Base-by-base conservation (phyloP, 2,888 invertebrate genomes). In the Limulus polyphemus region DNA sequence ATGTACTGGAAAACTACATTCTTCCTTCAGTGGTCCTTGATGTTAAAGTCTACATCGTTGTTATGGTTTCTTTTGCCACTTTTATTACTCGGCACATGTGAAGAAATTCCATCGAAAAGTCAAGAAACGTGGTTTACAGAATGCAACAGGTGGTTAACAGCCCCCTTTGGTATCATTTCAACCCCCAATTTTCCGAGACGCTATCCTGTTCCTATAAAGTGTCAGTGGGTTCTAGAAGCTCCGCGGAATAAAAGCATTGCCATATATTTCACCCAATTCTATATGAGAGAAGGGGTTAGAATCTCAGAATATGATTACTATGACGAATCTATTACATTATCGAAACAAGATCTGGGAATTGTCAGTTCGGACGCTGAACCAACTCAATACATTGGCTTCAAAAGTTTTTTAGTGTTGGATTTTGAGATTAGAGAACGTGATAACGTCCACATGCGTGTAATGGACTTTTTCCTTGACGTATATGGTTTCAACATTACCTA, bases 401-500 rank as follows among this genome's bases (percentile, higher is more conserved):
- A 73, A 58, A 86, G 86, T 59, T 90, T 85, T 69, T 78, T 92
- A 66, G 88, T 90, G 62, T 82, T 93, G 66, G 86, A 87, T 68
- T 83, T 93, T 71, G 79, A 81, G 54, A 80, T 91, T 71, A 81
- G 84, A 69, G 79, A 75, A 47, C 70, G 74, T 59, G 72, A 71
- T 16, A 75, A 76, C 61, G 86, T 88, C 48, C 90, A 93, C 77
- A 79, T 92, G 62, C 80, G 93, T 9, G 90, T 90, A 0, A 78
- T 90, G 67, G 83, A 87, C 73, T 84, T 86, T 61, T 81, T 92
- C 49, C 79, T 92, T 65, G 86, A 90, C 66, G 89, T 91, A 51
- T 91, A 87, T 74, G 93, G 93, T n/a, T 92, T 94, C 79, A 93
- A 94, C 78, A 84, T 92, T 71, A 93, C 92, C 47, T 93, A 92